phyloP scores from a whole-genome alignment of 2,888 invertebrate genomes.

The Yponomeuta evonymella region DNA sequence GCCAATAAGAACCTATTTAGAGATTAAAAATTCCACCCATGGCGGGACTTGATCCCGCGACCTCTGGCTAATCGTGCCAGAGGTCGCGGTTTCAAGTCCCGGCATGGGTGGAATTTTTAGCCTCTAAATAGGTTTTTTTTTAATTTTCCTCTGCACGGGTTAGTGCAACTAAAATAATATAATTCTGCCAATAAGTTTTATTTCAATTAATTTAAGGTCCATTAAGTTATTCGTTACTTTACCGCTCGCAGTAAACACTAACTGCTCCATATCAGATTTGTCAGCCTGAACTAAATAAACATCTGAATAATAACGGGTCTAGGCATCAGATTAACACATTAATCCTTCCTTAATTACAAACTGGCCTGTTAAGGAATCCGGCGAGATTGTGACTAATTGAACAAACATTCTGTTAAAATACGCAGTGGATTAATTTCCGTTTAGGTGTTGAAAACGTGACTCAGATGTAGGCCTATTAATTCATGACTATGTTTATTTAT shows the following conservation, averaged over 20 bases:
- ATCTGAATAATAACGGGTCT: background rate
- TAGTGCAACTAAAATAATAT: too few relatives aligned
- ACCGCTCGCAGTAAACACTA: background rate
- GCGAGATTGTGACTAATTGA: conserved; percentile 3
- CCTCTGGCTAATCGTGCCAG: too few relatives aligned
- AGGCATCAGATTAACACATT: background rate
- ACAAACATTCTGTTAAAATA: background rate
- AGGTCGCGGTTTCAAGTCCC: too few relatives aligned
- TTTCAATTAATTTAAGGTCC: too few relatives aligned
- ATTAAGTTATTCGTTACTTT: background rate
- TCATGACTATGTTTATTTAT: too few relatives aligned
- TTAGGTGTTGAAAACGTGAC: background rate
- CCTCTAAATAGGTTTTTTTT: too few relatives aligned
- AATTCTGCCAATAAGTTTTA: too few relatives aligned
- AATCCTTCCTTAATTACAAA: background rate
- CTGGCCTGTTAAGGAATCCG: background rate
- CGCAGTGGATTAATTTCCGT: background rate
- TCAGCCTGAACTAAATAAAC: background rate
- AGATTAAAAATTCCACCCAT: too few relatives aligned
- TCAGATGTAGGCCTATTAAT: background rate
- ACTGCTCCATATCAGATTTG: background rate
- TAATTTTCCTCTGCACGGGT: too few relatives aligned
- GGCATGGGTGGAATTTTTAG: too few relatives aligned
- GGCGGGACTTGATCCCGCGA: too few relatives aligned
- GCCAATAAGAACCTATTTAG: too few relatives aligned